These are phyloP conservation scores for Oryzias woworae DNA, from an alignment of 2,113 vertebrate species.

Conservation along the genomic window DNA sequence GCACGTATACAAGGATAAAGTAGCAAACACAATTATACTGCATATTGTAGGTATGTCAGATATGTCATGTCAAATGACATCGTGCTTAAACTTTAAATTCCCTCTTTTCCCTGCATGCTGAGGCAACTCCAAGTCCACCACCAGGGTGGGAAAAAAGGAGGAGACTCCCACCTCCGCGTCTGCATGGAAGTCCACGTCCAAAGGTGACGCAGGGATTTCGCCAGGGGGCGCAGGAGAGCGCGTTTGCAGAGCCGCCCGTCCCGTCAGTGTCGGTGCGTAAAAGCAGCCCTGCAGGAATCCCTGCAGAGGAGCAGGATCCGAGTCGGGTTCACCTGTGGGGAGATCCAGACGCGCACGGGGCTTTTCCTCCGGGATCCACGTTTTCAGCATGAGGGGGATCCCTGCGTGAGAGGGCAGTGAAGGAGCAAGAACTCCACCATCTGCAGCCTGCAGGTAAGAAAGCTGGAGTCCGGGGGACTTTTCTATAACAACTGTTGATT, in stretches of 20 bases:
- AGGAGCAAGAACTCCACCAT: constrained; percentile 4
- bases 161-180: constrained; percentile 13
- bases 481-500: background rate
- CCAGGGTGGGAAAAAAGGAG: background rate
- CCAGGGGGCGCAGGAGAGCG: constrained; percentile 59
- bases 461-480: background rate
- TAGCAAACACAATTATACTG: too few species aligned
- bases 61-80: background rate
- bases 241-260: constrained; percentile 11
- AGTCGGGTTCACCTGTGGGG: background rate
- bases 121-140: background rate
- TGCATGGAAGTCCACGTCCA: constrained; percentile 2
- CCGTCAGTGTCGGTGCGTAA: constrained; percentile 34
- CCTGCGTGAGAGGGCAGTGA: constrained; percentile 31
- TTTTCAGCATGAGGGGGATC: constrained; percentile 32
- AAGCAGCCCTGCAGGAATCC: constrained; percentile 20
- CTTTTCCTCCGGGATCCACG: constrained; percentile 39
- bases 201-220: background rate
- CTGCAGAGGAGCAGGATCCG: constrained; percentile 10
- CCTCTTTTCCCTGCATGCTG: background rate
- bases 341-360: too few species aligned
- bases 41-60: too few species aligned
- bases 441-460: constrained; percentile 35
- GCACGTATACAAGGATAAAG: too few species aligned
- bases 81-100: background rate